Evolutionary conservation across 2,797 vertebrate species (phyloP), one percentile per base, ranked within the genome.

Genomic region (Remorina albescens): DNA sequence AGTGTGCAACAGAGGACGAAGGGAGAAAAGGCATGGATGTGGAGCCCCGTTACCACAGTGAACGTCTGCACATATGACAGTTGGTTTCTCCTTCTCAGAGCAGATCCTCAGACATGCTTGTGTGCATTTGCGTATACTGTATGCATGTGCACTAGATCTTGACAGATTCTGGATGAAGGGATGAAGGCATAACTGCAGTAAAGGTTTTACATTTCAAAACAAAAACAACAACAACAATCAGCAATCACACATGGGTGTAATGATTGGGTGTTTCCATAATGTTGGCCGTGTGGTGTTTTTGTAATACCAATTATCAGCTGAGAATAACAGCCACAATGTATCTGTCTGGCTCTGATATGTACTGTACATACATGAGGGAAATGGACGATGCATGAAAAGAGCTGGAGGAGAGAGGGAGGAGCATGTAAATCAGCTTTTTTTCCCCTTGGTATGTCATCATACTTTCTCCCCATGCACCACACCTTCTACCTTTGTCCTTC

Each of bases 391-490:
- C 18, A 42, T 18, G 28, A 44, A 37, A 57, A 26, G 32, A 23
- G 44, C 12, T 41, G 13, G 67, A 41, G 19, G 25, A 61, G 54
- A n/a, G 16, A 58, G 53, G 67, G 75, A 49, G 70, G 74, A 44
- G 49, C 30, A 34, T 6, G 30, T 55, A 67, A 85, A 81, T 85
- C 63, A 82, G 59, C 46, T 36, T 39, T 59, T 37, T 36, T 36
- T 55, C 74, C 59, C 56, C 50, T 58, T 64, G 44, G 59, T 63
- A 57, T 80, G 69, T 55, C 76, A 80, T 82, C 69, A 67, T 78
- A 59, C 23, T 66, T 49, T 72, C 75, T 59, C 53, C 3, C 30
- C 5, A 21, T 62, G 41, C 36, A 41, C 54, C 47, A 49, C 57
- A 68, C n/a, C 63, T 30, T 51, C 65, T 67, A 25, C 46, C 25